phyloP scores from a whole-genome alignment of 2,888 invertebrate genomes.

The Mesochorus sp. region DNA sequence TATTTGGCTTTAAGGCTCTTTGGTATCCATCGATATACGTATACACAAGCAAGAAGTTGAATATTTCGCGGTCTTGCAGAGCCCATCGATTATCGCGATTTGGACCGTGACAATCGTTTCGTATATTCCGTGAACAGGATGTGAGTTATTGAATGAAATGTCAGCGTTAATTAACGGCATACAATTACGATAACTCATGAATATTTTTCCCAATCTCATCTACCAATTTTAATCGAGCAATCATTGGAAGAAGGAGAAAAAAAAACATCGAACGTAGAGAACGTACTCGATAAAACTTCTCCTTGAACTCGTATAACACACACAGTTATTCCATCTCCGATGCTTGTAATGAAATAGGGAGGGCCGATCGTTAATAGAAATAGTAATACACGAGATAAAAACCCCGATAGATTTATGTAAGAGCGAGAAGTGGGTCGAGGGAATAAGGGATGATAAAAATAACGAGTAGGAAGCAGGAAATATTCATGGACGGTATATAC shows the following conservation, averaged over 20 bases:
- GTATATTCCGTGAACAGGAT: not conserved
- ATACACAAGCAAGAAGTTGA: not conserved
- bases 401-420: slow-evolving; percentile 50
- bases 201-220: no score
- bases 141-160: not conserved
- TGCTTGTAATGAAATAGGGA: slow-evolving; percentile 17
- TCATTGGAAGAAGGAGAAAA: not conserved
- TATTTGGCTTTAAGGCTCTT: slow-evolving; percentile 29
- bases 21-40: not conserved
- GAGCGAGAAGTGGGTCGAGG: slow-evolving; percentile 43
- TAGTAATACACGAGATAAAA: slow-evolving; percentile 56
- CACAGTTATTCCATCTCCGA: slow-evolving; percentile 12
- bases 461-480: not conserved
- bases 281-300: slow-evolving; percentile 6
- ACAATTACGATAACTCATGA: not conserved
- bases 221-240: no score
- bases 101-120: not conserved
- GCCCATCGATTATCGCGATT: slow-evolving; percentile 34
- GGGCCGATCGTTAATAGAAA: slow-evolving; percentile 47
- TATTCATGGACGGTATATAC: slow-evolving; percentile 2
- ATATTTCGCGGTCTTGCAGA: slow-evolving; percentile 39
- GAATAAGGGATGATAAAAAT: slow-evolving; percentile 24
- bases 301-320: not conserved
- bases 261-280: not conserved
- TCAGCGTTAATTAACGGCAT: not conserved